Conservation (phyloP, 1,140 invertebrate species). For the Apis cerana region DNA sequence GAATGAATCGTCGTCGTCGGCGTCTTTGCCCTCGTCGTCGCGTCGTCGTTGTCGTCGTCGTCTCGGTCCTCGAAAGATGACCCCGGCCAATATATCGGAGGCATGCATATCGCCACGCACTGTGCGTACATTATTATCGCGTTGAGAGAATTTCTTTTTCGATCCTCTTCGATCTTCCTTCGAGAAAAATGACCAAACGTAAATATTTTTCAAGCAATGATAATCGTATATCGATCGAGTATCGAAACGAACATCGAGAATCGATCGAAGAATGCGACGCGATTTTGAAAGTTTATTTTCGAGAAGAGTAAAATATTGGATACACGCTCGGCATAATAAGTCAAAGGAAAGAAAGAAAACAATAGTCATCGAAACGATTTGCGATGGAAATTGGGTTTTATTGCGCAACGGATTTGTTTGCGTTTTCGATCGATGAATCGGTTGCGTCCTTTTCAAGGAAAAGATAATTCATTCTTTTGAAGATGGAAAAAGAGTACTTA, state of each 20-base stretch:
- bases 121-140: conserved; percentile 40
- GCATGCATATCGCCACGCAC: conserved; percentile 36
- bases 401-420: conserved; percentile 38
- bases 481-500: conserved; percentile 34
- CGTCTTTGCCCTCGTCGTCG: neutral
- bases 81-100: conserved; percentile 37
- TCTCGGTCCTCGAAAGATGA: conserved; percentile 43
- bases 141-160: neutral
- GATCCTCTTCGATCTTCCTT: neutral
- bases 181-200: neutral
- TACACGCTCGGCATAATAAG: neutral
- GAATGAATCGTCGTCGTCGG: conserved; percentile 29
- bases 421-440: conserved; percentile 25
- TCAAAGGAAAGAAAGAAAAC: conserved; percentile 45
- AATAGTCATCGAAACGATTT: conserved; percentile 7
- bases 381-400: conserved; percentile 55
- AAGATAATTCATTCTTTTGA: conserved; percentile 43
- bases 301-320: neutral
- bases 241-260: conserved; percentile 4
- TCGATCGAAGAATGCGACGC: conserved; percentile 5
- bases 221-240: conserved; percentile 21
- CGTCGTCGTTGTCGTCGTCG: neutral
- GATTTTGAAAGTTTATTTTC: conserved; percentile 55
- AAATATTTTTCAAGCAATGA: neutral
- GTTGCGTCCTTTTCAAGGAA: conserved; percentile 64